A percentile compares a stretch with the other conserved stretches of the same genome.
phyloP scores from a whole-genome alignment of 2,888 invertebrate genomes.

The Phyllotreta cruciferae region DNA sequence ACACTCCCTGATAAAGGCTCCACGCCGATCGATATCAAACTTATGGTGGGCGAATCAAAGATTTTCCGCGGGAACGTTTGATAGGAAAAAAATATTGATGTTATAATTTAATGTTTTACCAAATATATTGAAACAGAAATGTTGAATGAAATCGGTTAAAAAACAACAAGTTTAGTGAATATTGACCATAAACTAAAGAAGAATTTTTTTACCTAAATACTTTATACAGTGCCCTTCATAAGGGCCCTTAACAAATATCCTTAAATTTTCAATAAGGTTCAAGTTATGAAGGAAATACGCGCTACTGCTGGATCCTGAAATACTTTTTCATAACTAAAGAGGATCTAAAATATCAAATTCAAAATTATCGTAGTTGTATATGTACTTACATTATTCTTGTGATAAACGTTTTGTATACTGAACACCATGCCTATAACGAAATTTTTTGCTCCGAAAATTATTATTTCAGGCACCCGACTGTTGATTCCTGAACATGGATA shows the following conservation, averaged over 20 bases:
- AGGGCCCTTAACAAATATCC: no score
- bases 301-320: no score
- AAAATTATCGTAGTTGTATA: background rate
- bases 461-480: constrained; percentile 5
- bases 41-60: constrained; percentile 31
- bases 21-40: constrained; percentile 41
- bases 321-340: background rate
- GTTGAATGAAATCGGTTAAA: background rate
- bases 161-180: background rate
- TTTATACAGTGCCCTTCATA: no score
- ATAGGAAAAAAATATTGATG: background rate
- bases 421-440: constrained; percentile 7
- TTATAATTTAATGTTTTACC: background rate
- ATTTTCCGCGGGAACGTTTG: constrained; percentile 35
- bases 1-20: constrained; percentile 48
- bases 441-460: background rate
- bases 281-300: no score
- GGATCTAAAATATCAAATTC: background rate
- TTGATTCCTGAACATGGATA: background rate
- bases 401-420: constrained; percentile 13
- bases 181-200: no score
- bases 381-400: constrained; percentile 10
- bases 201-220: no score
- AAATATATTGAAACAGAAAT: background rate
- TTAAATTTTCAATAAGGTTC: no score